Evolutionary conservation across 2,113 vertebrate genomes (phyloP), one percentile per base, ranked within the genome.

Genomic region (Ardeotis arabs): DNA sequence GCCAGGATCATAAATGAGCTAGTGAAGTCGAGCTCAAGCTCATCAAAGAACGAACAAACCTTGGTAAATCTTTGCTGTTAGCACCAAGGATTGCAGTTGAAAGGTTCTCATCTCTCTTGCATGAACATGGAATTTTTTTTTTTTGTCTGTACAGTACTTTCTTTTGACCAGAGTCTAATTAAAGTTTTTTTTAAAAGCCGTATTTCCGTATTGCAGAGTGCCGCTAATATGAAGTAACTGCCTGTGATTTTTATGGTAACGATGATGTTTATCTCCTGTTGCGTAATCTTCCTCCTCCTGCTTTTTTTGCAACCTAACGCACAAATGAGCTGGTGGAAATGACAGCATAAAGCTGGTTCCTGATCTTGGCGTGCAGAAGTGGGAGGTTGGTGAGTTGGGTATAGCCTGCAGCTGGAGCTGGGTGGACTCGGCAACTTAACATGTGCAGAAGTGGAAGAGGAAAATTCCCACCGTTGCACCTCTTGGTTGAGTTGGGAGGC

Each of bases 391-490:
- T 0, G 0, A 33, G 39, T n/a, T 27, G 63, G 27, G 72, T 21
- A 27, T 8, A 69, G 27, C 50, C 39, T 50, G 49, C 22, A 74
- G 39, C 56, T 16, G 44, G 49, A 76, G 52, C 37, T 31, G 29
- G 41, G 10, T 47, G 58, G 35, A 12, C 14, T 39, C n/a, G 55
- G 37, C n/a, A 52, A 8, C 47, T 90, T 39, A 11, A 2, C 44
- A 68, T 23, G 11, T 0, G 1, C 14, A 37, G 45, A 77, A 84
- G 3, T 3, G 0, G 16, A 15, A 9, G 12, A 56, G 45, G 25
- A 47, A 49, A 14, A 67, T 24, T 56, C 17, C 73, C 45, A 39
- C 19, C 4, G 0, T 58, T 68, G 39, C 21, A 17, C 4, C 14
- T 56, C 15, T 23, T 52, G 25, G 18, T 35, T 58, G 22, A 5